Evolutionary conservation across 1,140 invertebrate genomes (phyloP).

Genomic region (Apocrypta bakeri): DNA sequence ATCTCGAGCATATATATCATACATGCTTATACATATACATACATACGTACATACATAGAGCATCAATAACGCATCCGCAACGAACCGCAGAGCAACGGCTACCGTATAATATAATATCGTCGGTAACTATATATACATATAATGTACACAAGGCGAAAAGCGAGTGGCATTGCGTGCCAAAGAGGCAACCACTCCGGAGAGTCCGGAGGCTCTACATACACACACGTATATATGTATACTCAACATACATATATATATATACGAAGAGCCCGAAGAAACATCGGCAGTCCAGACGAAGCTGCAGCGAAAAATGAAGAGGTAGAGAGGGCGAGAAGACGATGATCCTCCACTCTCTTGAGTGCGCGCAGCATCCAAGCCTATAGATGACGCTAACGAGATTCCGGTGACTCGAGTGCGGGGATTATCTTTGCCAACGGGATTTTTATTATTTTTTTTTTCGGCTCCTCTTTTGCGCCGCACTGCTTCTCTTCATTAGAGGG

Average conservation of each 20-base stretch:
- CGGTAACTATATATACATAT: too few relatives aligned
- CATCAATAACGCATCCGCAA: not conserved
- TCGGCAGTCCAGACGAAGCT: not conserved
- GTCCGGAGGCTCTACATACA: too few relatives aligned
- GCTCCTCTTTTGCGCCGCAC: not conserved
- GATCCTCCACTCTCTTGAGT: not conserved
- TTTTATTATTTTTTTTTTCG: not conserved
- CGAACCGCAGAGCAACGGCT: not conserved
- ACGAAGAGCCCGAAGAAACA: not conserved
- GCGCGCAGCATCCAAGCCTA: not conserved
- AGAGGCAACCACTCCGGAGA: slow-evolving; percentile 6
- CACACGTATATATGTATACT: too few relatives aligned
- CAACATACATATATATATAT: not conserved
- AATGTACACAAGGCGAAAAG: not conserved
- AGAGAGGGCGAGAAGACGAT: not conserved
- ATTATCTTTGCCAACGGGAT: not conserved
- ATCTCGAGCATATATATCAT: not conserved
- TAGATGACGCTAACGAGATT: slow-evolving; percentile 12
- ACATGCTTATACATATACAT: not conserved
- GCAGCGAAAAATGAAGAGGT: not conserved
- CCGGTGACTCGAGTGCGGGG: not conserved
- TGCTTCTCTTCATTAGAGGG: not conserved
- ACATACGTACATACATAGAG: not conserved
- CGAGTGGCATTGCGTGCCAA: slow-evolving; percentile 40
- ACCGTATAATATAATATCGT: not conserved